Conservation (phyloP, 2,888 invertebrate genomes). For the Melanotus villosus region DNA sequence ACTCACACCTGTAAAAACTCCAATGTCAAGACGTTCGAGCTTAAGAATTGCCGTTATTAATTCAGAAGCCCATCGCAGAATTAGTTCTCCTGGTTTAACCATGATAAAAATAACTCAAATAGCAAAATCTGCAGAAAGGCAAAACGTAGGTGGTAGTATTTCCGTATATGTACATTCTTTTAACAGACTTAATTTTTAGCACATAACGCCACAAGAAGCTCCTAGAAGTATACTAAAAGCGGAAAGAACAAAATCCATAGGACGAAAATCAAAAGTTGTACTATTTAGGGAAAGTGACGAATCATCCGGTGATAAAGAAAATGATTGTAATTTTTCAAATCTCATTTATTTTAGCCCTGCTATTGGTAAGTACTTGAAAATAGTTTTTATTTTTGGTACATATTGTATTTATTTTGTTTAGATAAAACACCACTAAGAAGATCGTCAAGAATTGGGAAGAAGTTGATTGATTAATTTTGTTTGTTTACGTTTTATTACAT, state of each 20-base stretch:
- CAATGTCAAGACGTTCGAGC: neutral
- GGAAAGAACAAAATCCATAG: slow-evolving; percentile 4
- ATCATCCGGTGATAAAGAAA: slow-evolving; percentile 1
- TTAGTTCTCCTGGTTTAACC: slow-evolving; percentile 57
- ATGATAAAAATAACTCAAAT: slow-evolving; percentile 58
- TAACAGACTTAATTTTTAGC: neutral
- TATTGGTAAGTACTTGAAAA: neutral
- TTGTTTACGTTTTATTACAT: too few relatives aligned
- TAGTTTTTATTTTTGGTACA: too few relatives aligned
- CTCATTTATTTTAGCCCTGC: neutral
- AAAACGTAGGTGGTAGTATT: neutral
- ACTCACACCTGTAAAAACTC: neutral
- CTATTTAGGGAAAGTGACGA: slow-evolving; percentile 35
- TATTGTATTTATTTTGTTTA: too few relatives aligned
- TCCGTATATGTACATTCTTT: slow-evolving; percentile 18
- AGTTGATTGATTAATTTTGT: too few relatives aligned
- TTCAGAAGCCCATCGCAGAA: slow-evolving; percentile 23
- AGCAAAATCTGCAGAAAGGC: neutral
- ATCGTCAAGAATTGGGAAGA: too few relatives aligned
- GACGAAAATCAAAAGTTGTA: slow-evolving; percentile 36
- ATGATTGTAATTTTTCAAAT: neutral
- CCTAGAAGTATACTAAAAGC: slow-evolving; percentile 41
- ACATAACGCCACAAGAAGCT: neutral
- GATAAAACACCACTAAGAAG: too few relatives aligned
- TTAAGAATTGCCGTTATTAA: neutral